Evolutionary conservation across 2,888 invertebrate species (phyloP).

Genomic region (Lepidonotus clava): DNA sequence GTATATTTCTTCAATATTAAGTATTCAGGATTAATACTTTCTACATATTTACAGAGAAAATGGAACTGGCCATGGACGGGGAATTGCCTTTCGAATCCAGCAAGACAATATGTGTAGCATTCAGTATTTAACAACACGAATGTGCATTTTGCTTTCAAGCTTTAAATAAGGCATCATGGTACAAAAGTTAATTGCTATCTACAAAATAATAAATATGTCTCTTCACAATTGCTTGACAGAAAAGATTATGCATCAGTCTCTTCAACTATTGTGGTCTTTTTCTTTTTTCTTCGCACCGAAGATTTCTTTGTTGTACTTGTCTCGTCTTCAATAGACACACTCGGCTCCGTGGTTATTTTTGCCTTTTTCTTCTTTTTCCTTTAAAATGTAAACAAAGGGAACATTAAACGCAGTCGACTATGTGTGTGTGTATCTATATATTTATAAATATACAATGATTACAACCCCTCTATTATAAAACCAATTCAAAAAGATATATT

Average conservation of each 20-base stretch:
- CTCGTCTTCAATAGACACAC: constrained; percentile 25
- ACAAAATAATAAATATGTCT: too few relatives aligned
- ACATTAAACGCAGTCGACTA: background rate
- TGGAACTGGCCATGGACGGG: too few relatives aligned
- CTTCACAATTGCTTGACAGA: too few relatives aligned
- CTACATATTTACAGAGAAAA: too few relatives aligned
- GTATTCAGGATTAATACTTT: too few relatives aligned
- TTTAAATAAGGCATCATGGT: too few relatives aligned
- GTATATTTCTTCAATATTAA: too few relatives aligned
- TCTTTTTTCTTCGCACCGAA: constrained; percentile 22
- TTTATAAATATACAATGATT: background rate
- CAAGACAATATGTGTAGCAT: too few relatives aligned
- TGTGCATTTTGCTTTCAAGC: too few relatives aligned
- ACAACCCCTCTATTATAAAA: background rate
- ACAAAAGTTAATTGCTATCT: too few relatives aligned
- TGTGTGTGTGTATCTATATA: background rate
- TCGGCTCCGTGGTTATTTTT: background rate
- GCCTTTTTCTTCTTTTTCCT: constrained; percentile 26
- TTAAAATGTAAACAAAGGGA: background rate
- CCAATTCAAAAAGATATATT: background rate
- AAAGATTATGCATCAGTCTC: constrained; percentile 15
- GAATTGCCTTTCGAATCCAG: too few relatives aligned
- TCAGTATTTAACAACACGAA: too few relatives aligned
- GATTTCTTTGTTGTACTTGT: constrained; percentile 2
- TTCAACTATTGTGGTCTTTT: background rate